Evolutionary conservation across 1,140 invertebrate genomes (phyloP).

Genomic region (Sesamia nonagrioides): DNA sequence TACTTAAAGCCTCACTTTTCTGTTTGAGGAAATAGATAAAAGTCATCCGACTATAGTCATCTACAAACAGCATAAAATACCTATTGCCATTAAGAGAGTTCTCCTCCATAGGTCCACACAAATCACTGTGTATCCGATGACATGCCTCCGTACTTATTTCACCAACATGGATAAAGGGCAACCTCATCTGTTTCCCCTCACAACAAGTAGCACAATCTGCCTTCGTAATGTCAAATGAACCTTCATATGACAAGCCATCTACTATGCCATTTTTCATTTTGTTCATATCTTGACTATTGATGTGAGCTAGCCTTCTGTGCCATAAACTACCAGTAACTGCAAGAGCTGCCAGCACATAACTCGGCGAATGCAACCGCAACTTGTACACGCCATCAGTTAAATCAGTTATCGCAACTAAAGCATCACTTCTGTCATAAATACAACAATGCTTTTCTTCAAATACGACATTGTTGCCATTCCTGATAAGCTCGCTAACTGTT

Average conservation of each 20-base stretch:
- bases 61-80: slow-evolving; percentile 55
- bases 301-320: slow-evolving; percentile 52
- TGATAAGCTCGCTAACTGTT: slow-evolving; percentile 51
- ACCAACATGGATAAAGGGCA: slow-evolving; percentile 50
- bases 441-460: slow-evolving; percentile 45
- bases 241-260: slow-evolving; percentile 43
- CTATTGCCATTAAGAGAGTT: neutral
- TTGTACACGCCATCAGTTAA: slow-evolving; percentile 31
- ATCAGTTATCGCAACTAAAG: slow-evolving; percentile 24
- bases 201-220: slow-evolving; percentile 51
- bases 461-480: slow-evolving; percentile 38
- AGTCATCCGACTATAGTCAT: slow-evolving; percentile 46
- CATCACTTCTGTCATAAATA: slow-evolving; percentile 26
- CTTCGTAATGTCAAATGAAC: slow-evolving; percentile 45
- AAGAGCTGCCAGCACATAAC: slow-evolving; percentile 10
- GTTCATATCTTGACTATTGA: slow-evolving; percentile 53
- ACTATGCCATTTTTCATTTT: slow-evolving; percentile 55
- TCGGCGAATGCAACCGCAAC: slow-evolving; percentile 44
- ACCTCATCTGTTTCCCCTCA: slow-evolving; percentile 53
- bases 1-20: slow-evolving; percentile 50
- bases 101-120: neutral
- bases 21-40: slow-evolving; percentile 29
- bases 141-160: neutral
- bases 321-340: slow-evolving; percentile 33
- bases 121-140: neutral